Evolutionary conservation across 2,888 invertebrate genomes (phyloP).

Genomic region (Bunonema sp.): DNA sequence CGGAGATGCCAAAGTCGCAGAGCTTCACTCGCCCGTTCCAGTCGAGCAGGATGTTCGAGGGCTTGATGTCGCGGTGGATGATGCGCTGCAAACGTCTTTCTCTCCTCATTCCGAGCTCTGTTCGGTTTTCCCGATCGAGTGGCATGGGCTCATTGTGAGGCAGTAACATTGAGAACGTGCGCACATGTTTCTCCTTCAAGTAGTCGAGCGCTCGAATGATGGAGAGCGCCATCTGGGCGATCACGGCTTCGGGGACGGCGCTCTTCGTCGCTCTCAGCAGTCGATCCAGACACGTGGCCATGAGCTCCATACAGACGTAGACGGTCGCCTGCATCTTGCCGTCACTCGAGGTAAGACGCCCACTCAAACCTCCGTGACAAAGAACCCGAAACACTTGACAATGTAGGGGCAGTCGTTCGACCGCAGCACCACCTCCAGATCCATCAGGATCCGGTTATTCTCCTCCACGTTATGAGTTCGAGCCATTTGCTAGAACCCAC

Average conservation of each 20-base stretch:
- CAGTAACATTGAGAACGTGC: conserved; percentile 5
- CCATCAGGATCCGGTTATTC: conserved; percentile 94
- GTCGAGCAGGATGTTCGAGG: conserved; percentile 90
- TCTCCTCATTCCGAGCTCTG: background rate
- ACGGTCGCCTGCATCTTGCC: conserved; percentile 64
- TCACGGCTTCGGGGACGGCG: conserved; percentile 83
- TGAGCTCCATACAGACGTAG: conserved; percentile 99
- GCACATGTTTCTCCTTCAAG: conserved; percentile 71
- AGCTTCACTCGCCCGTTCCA: conserved; percentile 81
- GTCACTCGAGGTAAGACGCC: too few relatives aligned
- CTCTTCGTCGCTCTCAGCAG: conserved; percentile 61
- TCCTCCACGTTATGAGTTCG: conserved; percentile 88
- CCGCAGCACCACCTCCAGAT: conserved; percentile 89
- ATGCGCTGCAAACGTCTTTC: conserved; percentile 18
- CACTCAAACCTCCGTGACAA: conserved; percentile 70
- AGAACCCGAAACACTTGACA: conserved; percentile 88
- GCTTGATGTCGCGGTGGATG: conserved; percentile 49
- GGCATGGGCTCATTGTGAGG: background rate
- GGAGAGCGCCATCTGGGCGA: conserved; percentile 93
- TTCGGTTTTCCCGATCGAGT: background rate
- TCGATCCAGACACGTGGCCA: conserved; percentile 96
- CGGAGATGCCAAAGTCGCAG: conserved; percentile 98
- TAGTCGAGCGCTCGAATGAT: conserved; percentile 89
- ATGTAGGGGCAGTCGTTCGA: conserved; percentile 92
- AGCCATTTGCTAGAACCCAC: conserved; percentile 59